phyloP scores from a whole-genome alignment of 2,113 vertebrate genomes.

The Charadrius vociferus region DNA sequence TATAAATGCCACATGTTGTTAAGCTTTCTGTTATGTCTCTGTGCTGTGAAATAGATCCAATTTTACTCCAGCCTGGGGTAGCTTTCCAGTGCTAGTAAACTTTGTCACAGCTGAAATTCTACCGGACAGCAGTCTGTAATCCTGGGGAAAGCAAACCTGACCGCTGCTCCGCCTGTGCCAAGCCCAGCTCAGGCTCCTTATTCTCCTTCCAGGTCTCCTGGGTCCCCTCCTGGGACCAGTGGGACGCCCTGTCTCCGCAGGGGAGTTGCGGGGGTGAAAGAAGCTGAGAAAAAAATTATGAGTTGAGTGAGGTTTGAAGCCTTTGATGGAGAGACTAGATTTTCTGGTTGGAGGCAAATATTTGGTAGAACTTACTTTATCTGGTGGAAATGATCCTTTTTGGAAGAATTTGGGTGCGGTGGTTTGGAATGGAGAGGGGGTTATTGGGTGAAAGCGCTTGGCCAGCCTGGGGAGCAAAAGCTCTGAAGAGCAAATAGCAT shows the following conservation, averaged over 20 bases:
- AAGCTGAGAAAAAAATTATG: not conserved
- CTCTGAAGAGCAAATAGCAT: not conserved
- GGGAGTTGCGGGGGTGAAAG: not conserved
- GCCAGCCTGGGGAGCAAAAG: not conserved
- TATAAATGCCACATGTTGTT: not conserved
- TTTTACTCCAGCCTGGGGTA: not conserved
- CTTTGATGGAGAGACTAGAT: not conserved
- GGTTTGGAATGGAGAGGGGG: not conserved
- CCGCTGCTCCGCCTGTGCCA: fast-evolving
- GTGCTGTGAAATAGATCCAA: not conserved
- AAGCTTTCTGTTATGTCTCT: not conserved
- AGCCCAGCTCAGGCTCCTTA: not conserved
- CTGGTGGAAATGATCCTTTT: not conserved
- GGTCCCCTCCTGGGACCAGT: too few relatives aligned
- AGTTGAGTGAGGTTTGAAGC: not conserved
- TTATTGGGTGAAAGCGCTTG: not conserved
- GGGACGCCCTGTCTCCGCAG: not conserved
- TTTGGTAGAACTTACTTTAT: not conserved
- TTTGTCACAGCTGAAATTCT: not conserved
- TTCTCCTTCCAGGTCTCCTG: not conserved
- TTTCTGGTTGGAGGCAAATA: not conserved
- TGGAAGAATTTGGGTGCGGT: not conserved
- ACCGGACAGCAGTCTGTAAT: not conserved
- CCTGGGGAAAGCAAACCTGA: not conserved
- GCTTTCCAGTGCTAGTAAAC: not conserved